phyloP scores from a whole-genome alignment of 2,888 invertebrate species.

The Alloscopus bannaensis region DNA sequence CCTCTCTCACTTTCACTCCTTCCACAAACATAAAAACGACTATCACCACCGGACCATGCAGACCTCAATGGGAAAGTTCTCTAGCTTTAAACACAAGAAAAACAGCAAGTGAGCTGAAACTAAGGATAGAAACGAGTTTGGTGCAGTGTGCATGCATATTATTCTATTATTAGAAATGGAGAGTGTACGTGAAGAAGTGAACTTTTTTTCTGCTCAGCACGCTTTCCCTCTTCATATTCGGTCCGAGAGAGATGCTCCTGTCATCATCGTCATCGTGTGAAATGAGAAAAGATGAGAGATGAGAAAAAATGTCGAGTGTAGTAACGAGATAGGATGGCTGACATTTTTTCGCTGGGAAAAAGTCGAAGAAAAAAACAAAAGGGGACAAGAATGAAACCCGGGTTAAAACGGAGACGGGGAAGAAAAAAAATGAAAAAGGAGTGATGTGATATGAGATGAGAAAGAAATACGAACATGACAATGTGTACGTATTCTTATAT shows the following conservation, averaged over 20 bases:
- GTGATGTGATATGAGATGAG: slow-evolving; percentile 34
- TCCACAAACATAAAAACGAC: too few relatives aligned
- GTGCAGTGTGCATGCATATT: background rate
- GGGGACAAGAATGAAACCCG: too few relatives aligned
- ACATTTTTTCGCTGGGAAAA: slow-evolving; percentile 19
- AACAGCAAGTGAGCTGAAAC: too few relatives aligned
- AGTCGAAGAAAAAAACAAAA: slow-evolving; percentile 36
- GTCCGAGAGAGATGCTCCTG: too few relatives aligned
- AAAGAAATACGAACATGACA: background rate
- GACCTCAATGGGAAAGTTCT: too few relatives aligned
- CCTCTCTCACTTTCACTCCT: too few relatives aligned
- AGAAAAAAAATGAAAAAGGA: slow-evolving; percentile 10
- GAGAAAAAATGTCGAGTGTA: slow-evolving; percentile 18
- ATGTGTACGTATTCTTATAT: too few relatives aligned
- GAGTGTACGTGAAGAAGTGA: background rate
- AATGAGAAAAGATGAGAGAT: slow-evolving; percentile 31
- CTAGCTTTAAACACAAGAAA: too few relatives aligned
- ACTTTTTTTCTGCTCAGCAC: background rate
- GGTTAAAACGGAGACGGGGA: too few relatives aligned
- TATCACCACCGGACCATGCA: background rate
- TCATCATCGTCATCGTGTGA: slow-evolving; percentile 32
- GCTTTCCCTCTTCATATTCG: too few relatives aligned
- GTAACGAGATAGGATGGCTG: slow-evolving; percentile 37
- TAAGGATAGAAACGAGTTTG: too few relatives aligned
- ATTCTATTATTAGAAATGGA: background rate